Evolutionary conservation across 2,888 invertebrate species (phyloP).

Genomic region (Ichneumon xanthorius): DNA sequence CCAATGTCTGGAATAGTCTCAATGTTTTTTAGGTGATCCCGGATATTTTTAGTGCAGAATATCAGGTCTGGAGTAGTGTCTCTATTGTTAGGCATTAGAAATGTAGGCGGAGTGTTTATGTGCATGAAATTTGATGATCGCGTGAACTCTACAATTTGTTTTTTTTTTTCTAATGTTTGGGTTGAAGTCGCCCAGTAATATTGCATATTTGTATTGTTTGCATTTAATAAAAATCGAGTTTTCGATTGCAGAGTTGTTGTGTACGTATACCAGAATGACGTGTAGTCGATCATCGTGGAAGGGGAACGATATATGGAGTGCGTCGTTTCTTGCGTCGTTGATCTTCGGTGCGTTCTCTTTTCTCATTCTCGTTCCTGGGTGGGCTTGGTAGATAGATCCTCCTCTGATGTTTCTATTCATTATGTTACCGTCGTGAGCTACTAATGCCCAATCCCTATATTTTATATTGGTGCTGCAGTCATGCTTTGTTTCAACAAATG

Average conservation of each 20-base stretch:
- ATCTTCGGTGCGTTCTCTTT: constrained; percentile 30
- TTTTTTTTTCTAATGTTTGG: background rate
- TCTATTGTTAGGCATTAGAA: constrained; percentile 26
- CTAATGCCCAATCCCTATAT: constrained; percentile 20
- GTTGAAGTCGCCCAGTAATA: background rate
- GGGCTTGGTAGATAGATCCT: constrained; percentile 19
- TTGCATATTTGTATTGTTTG: constrained; percentile 22
- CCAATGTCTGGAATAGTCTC: constrained; percentile 5
- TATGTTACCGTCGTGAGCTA: constrained; percentile 26
- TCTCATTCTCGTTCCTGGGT: constrained; percentile 14
- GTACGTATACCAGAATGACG: constrained; percentile 19
- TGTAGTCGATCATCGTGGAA: constrained; percentile 26
- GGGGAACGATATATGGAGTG: constrained; percentile 24
- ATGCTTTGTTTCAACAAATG: constrained; percentile 27
- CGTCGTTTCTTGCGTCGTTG: constrained; percentile 18
- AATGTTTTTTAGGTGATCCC: constrained; percentile 16
- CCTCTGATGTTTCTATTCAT: constrained; percentile 35
- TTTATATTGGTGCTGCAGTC: background rate
- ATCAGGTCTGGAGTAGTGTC: constrained; percentile 25
- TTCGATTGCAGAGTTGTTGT: constrained; percentile 13
- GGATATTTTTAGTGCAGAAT: constrained; percentile 29
- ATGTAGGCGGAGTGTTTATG: constrained; percentile 14
- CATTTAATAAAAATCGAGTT: constrained; percentile 22
- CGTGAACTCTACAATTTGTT: background rate
- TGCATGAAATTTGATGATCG: constrained; percentile 20